These are phyloP conservation scores for Ibycter americanus DNA, from an alignment of 2,797 vertebrate species.

Conservation along the genomic window DNA sequence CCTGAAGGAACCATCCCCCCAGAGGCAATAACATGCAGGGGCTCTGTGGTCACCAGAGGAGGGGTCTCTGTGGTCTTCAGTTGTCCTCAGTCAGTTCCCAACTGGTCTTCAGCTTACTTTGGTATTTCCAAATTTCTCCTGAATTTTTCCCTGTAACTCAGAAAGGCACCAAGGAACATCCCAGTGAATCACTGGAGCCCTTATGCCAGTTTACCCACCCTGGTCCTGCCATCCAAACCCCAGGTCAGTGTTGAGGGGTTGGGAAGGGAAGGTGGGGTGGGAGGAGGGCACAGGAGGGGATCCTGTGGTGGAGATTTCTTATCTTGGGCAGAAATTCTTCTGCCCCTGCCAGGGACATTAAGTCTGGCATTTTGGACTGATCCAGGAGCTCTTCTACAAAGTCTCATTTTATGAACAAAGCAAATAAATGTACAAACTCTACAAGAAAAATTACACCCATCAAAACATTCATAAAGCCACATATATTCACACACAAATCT, in stretches of 20 bases:
- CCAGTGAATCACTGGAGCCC: background rate
- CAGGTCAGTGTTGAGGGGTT: background rate
- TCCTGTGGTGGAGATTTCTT: background rate
- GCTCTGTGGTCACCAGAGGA: background rate
- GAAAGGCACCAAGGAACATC: background rate
- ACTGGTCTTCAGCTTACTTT: background rate
- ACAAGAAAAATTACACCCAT: slow-evolving; percentile 8
- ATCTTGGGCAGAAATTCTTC: background rate
- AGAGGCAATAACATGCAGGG: background rate
- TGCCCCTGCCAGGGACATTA: background rate
- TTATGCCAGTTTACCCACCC: background rate
- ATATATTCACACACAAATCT: slow-evolving; percentile 1
- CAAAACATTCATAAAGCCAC: slow-evolving; percentile 1
- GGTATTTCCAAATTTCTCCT: background rate
- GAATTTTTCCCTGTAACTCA: background rate
- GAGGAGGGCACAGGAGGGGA: background rate
- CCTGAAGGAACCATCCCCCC: background rate
- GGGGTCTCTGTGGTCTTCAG: background rate
- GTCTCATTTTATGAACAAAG: background rate
- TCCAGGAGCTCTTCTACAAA: background rate
- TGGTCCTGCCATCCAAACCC: background rate
- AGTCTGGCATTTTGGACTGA: background rate
- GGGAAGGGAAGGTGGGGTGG: background rate
- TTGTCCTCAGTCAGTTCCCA: background rate
- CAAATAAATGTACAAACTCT: slow-evolving; percentile 5